These are phyloP conservation scores for Grammomys dolichurus DNA, from an alignment of 2,113 vertebrate species.

Conservation along the genomic window DNA sequence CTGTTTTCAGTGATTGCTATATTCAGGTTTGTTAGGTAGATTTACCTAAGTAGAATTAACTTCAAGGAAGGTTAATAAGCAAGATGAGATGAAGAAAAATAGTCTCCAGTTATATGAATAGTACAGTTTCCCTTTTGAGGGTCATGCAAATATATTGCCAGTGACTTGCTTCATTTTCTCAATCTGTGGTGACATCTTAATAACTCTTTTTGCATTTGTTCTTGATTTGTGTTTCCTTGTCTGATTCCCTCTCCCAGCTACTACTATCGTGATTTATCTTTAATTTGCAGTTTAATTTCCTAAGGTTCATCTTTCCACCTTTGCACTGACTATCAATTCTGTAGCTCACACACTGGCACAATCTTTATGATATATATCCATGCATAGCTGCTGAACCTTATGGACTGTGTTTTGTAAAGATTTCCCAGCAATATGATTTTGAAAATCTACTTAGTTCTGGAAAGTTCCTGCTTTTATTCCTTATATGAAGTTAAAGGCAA, in stretches of 20 bases:
- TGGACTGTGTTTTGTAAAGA: neutral
- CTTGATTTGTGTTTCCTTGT: slow-evolving; percentile 50
- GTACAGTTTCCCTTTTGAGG: neutral
- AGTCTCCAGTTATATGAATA: neutral
- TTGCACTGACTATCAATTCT: neutral
- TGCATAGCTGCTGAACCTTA: neutral
- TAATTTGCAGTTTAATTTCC: slow-evolving; percentile 18
- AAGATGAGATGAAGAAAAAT: neutral
- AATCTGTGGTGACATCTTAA: neutral
- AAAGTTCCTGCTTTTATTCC: neutral
- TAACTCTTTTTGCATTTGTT: slow-evolving; percentile 1
- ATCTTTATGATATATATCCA: neutral
- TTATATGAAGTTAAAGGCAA: neutral
- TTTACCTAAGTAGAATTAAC: neutral
- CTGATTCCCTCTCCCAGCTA: neutral
- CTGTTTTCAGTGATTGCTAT: neutral
- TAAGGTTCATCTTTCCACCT: neutral
- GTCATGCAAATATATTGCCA: neutral
- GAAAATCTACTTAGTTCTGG: neutral
- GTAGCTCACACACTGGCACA: neutral
- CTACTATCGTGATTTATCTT: neutral
- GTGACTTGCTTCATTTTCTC: slow-evolving; percentile 16
- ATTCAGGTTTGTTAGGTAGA: neutral
- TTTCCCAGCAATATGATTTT: neutral
- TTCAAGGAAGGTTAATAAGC: neutral